Evolutionary conservation across 2,888 invertebrate species (phyloP).

Genomic region (Herminia tarsipennalis): DNA sequence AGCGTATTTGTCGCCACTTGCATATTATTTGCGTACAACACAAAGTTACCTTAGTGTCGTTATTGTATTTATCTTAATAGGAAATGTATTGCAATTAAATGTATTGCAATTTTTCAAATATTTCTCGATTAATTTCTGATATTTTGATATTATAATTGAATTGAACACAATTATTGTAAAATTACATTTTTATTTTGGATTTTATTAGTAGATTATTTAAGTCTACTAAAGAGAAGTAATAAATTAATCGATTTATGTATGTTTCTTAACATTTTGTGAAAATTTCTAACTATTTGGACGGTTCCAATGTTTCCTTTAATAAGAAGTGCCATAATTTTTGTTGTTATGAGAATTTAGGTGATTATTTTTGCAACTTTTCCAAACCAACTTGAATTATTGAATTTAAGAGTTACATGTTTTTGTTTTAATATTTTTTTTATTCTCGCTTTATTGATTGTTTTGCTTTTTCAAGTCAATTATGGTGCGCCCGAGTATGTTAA

Average conservation of each 20-base stretch:
- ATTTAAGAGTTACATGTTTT: constrained; percentile 34
- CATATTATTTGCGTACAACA: constrained; percentile 29
- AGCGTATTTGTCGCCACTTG: constrained; percentile 21
- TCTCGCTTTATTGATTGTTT: constrained; percentile 45
- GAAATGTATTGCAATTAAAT: constrained; percentile 23
- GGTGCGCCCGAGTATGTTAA: constrained; percentile 71
- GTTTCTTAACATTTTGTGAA: constrained; percentile 5
- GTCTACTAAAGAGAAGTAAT: no score
- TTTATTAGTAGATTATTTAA: constrained; percentile 18
- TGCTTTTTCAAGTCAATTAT: constrained; percentile 79
- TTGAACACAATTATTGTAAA: constrained; percentile 35
- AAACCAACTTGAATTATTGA: constrained; percentile 23
- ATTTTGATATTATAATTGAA: constrained; percentile 18
- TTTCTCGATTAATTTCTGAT: constrained; percentile 28
- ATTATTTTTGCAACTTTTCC: constrained; percentile 28
- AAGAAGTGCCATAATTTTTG: constrained; percentile 44
- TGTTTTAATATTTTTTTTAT: constrained; percentile 30
- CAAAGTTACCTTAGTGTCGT: constrained; percentile 46
- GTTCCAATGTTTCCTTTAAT: constrained; percentile 21
- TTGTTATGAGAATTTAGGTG: constrained; percentile 27
- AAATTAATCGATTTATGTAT: background rate
- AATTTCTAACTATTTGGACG: background rate
- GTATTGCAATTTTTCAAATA: constrained; percentile 22
- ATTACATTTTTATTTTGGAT: constrained; percentile 31
- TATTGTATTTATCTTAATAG: constrained; percentile 33